Base-by-base conservation (phyloP, 2,113 vertebrate genomes). In the Chaenocephalus aceratus region DNA sequence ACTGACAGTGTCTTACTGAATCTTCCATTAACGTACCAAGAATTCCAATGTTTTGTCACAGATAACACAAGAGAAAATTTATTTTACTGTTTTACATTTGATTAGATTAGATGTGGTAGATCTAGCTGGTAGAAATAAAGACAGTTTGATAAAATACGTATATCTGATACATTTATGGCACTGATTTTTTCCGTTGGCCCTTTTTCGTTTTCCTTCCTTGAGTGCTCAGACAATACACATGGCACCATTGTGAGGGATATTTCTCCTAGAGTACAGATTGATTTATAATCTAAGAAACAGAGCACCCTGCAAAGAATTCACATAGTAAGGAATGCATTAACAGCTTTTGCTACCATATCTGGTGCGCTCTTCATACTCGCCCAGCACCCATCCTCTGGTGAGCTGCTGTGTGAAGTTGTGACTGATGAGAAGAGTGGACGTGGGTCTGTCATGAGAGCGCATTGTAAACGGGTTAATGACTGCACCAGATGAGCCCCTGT, bases 401-500 rank as follows among this genome's bases (percentile, higher is more conserved):
- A 78, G 70, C 76, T 72, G 76, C 87, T 75, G 77, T 84, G 88
- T 88, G 77, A 86, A 75, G 86, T 73, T 79, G 81, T 82, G 86
- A 85, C 84, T 86, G 84, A 93, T 85, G 86, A 81, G 85, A 81
- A 34, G 63, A 84, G 75, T 73, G 83, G 82, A 91, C 48, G 11
- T 75, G 80, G 75, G 68, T 77, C 88, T 88, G 87, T 89, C 83
- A 83, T 80, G 86, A 89, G 75, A 81, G 80, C 69, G 77, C 70
- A 83, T 88, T 84, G 77, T 87, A 86, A 90, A 91, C 81, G 73
- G 66, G 86, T 64, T 93, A 93, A 94, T 87, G 93, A 88, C 85
- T 80, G 63, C 80, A 92, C 72, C 90, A 91, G 92, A 92, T 94
- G 91, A 92, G 79, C 52, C 36, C 10, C 10, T n/a, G 60, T 62